Conservation (phyloP, 2,797 vertebrate genomes). For the Peromyscus aztecus region DNA sequence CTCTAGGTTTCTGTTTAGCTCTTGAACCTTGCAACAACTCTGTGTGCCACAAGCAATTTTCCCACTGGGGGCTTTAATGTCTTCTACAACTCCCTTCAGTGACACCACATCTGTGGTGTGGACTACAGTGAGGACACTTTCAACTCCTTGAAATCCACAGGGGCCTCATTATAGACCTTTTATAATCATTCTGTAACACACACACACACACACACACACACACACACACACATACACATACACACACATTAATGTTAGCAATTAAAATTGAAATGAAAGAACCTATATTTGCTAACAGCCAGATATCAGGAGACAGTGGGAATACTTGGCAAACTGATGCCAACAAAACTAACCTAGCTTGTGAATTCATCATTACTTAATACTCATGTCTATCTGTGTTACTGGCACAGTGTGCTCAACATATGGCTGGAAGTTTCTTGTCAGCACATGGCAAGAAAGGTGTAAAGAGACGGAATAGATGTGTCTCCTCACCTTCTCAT, state of each 20-base stretch:
- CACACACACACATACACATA: background rate
- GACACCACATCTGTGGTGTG: too few species aligned
- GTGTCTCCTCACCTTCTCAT: too few species aligned
- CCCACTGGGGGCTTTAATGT: background rate
- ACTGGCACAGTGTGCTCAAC: background rate
- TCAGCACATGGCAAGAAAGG: background rate
- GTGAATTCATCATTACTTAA: background rate
- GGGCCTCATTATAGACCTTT: background rate
- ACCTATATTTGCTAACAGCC: background rate
- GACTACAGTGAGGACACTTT: background rate
- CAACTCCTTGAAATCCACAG: background rate
- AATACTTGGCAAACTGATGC: background rate
- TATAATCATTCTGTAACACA: background rate
- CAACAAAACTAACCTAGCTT: background rate
- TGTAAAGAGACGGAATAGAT: background rate
- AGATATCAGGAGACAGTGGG: background rate
- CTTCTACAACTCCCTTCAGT: background rate
- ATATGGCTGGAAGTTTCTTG: background rate
- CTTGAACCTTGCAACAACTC: background rate
- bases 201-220: background rate
- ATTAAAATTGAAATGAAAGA: background rate
- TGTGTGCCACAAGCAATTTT: background rate
- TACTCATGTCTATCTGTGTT: background rate
- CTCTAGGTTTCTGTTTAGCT: background rate
- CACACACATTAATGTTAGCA: background rate